Evolutionary conservation across 2,888 invertebrate species (phyloP), one percentile per base, ranked within the genome.

Genomic region (Ischnura elegans): DNA sequence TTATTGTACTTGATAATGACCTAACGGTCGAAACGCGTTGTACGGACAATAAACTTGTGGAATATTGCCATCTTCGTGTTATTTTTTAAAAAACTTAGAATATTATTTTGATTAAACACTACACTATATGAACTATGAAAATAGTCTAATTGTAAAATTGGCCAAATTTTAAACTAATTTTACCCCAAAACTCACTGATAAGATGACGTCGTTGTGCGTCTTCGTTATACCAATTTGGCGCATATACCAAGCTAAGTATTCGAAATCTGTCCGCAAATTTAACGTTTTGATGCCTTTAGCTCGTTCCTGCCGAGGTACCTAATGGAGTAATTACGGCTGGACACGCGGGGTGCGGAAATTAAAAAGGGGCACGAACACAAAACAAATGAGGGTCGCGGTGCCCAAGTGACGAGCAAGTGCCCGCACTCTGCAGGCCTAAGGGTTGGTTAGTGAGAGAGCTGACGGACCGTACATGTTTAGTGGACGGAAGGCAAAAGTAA

Each of bases 261-360:
- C 76, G 76, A 36, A 29, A 36, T 36, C n/a, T 2, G 13, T 25
- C 76, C 0, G 10, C 29, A 76, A 36, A 36, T 76, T 76, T 76
- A 76, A 76, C 76, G 76, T 76, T 36, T 76, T 76, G 36, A 76
- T 76, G 36, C 76, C 76, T 36, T 36, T 36, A 76, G 36, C 76
- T 36, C 76, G 76, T 76, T 36, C 10, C 36, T 25, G n/a, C 29
- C 76, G 76, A 76, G 76, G 36, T 36, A 76, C n/a, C n/a, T n/a
- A n/a, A 76, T 76, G 36, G 76, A 76, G 76, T 76, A 76, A 21
- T n/a, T 10, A 13, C 29, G 76, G 36, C 29, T 76, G 76, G 76
- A 29, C 76, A 4, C 36, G 36, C 76, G 76, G 36, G 76, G n/a
- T 36, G 36, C 29, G 10, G 76, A 76, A 8, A n/a, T 76, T 29